Evolutionary conservation across 2,888 invertebrate species (phyloP).

Genomic region (Aporophyla nigra): DNA sequence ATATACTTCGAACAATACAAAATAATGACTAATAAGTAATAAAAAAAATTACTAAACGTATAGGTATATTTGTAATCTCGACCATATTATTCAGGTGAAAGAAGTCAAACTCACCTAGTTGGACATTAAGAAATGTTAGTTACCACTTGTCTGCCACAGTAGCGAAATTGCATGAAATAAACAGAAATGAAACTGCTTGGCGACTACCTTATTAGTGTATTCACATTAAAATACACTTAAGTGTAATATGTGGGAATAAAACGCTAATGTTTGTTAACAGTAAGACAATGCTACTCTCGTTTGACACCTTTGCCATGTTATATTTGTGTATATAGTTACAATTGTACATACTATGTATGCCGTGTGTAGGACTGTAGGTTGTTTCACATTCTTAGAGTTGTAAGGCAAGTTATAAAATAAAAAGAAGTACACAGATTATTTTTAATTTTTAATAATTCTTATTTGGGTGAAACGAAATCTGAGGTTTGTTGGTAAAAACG

Average conservation of each 20-base stretch:
- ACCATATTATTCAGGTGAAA: constrained; percentile 65
- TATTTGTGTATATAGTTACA: constrained; percentile 87
- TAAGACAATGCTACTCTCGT: constrained; percentile 73
- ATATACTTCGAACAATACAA: constrained; percentile 51
- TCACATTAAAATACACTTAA: constrained; percentile 36
- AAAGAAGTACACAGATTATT: constrained; percentile 78
- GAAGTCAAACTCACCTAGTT: constrained; percentile 70
- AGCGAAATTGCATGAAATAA: constrained; percentile 71
- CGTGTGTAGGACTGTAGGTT: constrained; percentile 87
- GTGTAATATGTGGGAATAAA: constrained; percentile 57
- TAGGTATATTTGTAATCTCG: constrained; percentile 59
- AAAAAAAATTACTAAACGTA: constrained; percentile 48
- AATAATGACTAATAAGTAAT: constrained; percentile 29
- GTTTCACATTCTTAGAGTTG: constrained; percentile 83
- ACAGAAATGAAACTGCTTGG: constrained; percentile 33
- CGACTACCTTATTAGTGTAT: constrained; percentile 26
- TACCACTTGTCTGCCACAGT: constrained; percentile 80
- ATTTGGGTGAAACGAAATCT: constrained; percentile 58
- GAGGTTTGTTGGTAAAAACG: constrained; percentile 36
- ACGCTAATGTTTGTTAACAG: constrained; percentile 72
- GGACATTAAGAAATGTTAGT: constrained; percentile 85
- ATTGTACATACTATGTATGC: constrained; percentile 90
- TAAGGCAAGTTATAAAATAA: constrained; percentile 82
- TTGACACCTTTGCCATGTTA: constrained; percentile 80
- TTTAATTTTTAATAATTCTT: constrained; percentile 63